A percentile compares a stretch with the other conserved stretches of the same genome.
These are phyloP conservation scores for Drosophila neotestacea DNA, from an alignment of 2,888 invertebrate genomes.

Conservation along the genomic window DNA sequence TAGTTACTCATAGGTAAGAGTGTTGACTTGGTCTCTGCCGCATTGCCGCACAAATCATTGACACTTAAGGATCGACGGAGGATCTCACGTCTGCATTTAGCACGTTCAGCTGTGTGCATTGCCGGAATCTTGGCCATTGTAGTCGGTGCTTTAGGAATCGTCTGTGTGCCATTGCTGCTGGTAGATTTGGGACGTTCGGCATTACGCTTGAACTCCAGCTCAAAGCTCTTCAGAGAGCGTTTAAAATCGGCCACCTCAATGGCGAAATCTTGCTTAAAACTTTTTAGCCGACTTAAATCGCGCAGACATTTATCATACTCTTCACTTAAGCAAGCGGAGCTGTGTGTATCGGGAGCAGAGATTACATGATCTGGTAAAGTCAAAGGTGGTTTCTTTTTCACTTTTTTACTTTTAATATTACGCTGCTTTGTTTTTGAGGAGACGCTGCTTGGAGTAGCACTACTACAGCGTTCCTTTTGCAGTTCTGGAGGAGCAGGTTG, in stretches of 20 bases:
- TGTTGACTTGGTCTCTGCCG: neutral
- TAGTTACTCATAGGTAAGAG: slow-evolving; percentile 60
- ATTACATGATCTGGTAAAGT: slow-evolving; percentile 15
- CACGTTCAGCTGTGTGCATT: slow-evolving; percentile 53
- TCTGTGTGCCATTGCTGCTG: slow-evolving; percentile 52
- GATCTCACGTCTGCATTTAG: slow-evolving; percentile 63
- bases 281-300: slow-evolving; percentile 63
- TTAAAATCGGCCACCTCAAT: slow-evolving; percentile 73
- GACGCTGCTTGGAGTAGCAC: slow-evolving; percentile 42
- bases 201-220: slow-evolving; percentile 65
- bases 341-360: slow-evolving; percentile 23
- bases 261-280: slow-evolving; percentile 72
- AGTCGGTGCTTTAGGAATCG: slow-evolving; percentile 2
- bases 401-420: slow-evolving; percentile 42
- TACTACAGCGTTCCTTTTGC: slow-evolving; percentile 49
- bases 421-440: slow-evolving; percentile 57
- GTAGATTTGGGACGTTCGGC: slow-evolving; percentile 54
- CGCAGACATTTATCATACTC: slow-evolving; percentile 68
- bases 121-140: slow-evolving; percentile 23
- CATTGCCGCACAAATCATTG: slow-evolving; percentile 69
- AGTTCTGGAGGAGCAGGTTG: slow-evolving; percentile 44
- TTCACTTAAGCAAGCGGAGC: slow-evolving; percentile 58
- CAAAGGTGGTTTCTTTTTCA: slow-evolving; percentile 50
- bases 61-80: slow-evolving; percentile 78
- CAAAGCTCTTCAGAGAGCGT: slow-evolving; percentile 69